Base-by-base conservation (phyloP, 2,113 vertebrate species). In the Brachypteracias leptosomus region DNA sequence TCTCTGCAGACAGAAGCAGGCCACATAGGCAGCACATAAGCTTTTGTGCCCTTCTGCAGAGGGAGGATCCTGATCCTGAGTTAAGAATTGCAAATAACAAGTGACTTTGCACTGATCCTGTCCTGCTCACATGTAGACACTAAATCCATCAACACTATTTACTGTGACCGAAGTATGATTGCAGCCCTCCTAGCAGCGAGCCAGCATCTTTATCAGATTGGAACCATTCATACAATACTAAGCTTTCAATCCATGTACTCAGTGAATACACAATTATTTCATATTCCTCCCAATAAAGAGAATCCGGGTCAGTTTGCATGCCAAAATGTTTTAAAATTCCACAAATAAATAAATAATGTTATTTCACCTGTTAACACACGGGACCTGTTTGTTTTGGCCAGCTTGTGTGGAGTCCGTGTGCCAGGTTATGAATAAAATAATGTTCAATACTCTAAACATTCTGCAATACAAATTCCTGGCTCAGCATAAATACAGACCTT, bases 351-450 rank as follows among this genome's bases (percentile, higher is more conserved):
- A 95, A 95, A 96, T 82, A 89, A 81, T 25, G 54, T 91, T 94
- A 74, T 94, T 93, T 68, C 95, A 96, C 96, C 97, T 96, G 91
- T 95, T 95, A 96, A 90, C 86, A 95, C 83, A 92, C 1, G 4
- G 76, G 46, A 70, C 83, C 57, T 96, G 73, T 93, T 95, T 95
- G 67, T 63, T 90, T 89, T 96, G 96, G 95, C 92, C 51, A 46
- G 9, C 13, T 38, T 74, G 78, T 46, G 24, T 5, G 8, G 59
- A 38, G 85, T 90, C 28, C 40, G 42, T 68, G 55, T 72, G 94
- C 85, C 95, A 97, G 85, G 67, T 75, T 82, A 87, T 68, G 83
- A 84, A 92, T 94, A 90, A 94, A 75, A 79, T 91, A 94, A 93
- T 62, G 86, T 84, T 88, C 88, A 93, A 70, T 63, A 52, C 76